Evolutionary conservation across 2,113 vertebrate species (phyloP).

Genomic region (Nothocercus julius): DNA sequence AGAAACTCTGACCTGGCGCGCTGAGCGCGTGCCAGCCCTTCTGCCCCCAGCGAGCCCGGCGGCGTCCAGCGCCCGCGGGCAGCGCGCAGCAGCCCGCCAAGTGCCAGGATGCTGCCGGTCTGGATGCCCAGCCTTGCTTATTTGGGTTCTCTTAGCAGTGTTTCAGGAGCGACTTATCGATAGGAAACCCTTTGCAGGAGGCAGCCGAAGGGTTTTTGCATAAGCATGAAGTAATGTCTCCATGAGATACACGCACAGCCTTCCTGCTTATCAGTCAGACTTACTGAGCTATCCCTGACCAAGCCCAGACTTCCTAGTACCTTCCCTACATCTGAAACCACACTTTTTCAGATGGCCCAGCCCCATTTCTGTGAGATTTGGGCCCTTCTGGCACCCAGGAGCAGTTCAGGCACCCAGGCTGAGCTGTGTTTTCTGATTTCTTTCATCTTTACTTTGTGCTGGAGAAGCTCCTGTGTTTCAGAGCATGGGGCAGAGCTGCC

Average conservation of each 20-base stretch:
- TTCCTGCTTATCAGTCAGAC: background rate
- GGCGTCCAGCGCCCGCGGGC: background rate
- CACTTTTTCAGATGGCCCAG: background rate
- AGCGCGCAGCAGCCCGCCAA: background rate
- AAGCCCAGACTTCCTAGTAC: background rate
- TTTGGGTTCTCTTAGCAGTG: background rate
- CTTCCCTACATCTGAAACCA: background rate
- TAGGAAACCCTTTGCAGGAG: background rate
- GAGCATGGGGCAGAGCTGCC: background rate
- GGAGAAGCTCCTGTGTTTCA: accelerated
- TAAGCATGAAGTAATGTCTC: background rate
- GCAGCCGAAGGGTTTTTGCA: background rate
- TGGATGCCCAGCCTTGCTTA: background rate
- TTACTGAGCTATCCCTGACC: background rate
- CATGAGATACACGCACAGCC: accelerated
- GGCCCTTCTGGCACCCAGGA: background rate
- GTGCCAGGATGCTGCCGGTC: background rate
- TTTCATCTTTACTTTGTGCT: background rate
- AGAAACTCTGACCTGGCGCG: slow-evolving; percentile 1
- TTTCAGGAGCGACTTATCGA: background rate
- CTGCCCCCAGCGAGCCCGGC: too few species aligned
- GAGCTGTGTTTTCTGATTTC: background rate
- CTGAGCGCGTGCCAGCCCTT: background rate
- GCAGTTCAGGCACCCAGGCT: background rate
- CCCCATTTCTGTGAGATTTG: background rate